phyloP scores from a whole-genome alignment of 2,113 vertebrate species.

The Ammospiza nelsoni region DNA sequence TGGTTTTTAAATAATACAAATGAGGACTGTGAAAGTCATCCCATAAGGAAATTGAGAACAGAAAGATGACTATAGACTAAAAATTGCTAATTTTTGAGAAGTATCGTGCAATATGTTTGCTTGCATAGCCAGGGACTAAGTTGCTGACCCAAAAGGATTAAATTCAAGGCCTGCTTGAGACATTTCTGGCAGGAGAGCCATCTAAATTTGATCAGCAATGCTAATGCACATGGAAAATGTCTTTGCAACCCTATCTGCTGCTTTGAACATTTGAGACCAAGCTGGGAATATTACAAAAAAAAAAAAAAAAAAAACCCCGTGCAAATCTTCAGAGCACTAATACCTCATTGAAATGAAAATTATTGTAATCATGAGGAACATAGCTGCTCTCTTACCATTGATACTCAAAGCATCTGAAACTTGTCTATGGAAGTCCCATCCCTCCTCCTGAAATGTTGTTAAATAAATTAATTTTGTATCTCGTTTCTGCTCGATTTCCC shows the following conservation, averaged over 20 bases:
- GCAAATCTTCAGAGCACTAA: constrained; percentile 21
- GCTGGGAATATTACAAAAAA: background rate
- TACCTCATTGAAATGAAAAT: constrained; percentile 37
- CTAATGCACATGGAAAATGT: background rate
- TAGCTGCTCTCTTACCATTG: background rate
- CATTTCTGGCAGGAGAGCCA: background rate
- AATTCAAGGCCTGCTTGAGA: background rate
- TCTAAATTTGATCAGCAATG: constrained; percentile 21
- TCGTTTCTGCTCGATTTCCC: background rate
- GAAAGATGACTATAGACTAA: background rate
- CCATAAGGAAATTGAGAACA: background rate
- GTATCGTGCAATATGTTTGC: background rate
- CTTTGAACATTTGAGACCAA: background rate
- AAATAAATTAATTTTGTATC: constrained; percentile 17
- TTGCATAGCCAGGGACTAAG: background rate
- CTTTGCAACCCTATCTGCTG: constrained; percentile 8
- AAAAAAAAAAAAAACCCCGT: background rate
- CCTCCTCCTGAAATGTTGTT: constrained; percentile 20
- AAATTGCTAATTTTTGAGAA: background rate
- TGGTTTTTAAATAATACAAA: background rate
- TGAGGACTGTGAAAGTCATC: background rate
- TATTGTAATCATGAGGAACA: constrained; percentile 21
- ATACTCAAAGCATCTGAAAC: background rate
- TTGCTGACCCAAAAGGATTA: background rate
- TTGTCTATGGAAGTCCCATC: background rate